phyloP scores from a whole-genome alignment of 2,888 invertebrate species.

The Pandemis corylana region DNA sequence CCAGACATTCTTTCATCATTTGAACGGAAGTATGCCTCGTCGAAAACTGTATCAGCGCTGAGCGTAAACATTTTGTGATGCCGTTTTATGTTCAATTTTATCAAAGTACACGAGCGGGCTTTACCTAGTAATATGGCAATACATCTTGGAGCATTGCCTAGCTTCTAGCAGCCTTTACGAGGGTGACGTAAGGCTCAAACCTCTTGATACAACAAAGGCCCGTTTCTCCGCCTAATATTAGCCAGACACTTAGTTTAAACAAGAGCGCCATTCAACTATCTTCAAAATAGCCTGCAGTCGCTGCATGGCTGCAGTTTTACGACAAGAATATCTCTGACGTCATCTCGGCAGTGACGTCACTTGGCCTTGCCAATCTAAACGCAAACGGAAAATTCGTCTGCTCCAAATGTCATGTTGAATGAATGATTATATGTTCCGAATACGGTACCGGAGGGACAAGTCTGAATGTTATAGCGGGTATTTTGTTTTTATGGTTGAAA shows the following conservation, averaged over 20 bases:
- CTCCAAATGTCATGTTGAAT: constrained; percentile 22
- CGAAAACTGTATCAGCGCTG: not conserved
- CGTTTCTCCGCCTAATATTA: constrained; percentile 38
- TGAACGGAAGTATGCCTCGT: not conserved
- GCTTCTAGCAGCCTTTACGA: constrained; percentile 12
- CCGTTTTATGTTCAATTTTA: constrained; percentile 6
- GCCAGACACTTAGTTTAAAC: constrained; percentile 39
- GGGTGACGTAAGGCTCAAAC: constrained; percentile 24
- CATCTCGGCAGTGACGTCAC: constrained; percentile 54
- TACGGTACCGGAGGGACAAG: constrained; percentile 25
- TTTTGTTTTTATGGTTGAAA: constrained; percentile 25
- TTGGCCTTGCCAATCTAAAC: constrained; percentile 53
- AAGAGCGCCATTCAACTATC: constrained; percentile 38
- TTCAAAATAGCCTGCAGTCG: constrained; percentile 44
- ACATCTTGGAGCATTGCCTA: constrained; percentile 28
- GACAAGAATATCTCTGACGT: constrained; percentile 47
- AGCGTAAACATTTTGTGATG: not conserved
- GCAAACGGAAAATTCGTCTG: constrained; percentile 21
- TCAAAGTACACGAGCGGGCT: constrained; percentile 11
- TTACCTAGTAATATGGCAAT: constrained; percentile 33
- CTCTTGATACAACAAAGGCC: constrained; percentile 41
- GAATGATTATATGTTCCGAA: constrained; percentile 23
- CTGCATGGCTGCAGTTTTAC: constrained; percentile 30
- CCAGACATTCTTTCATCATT: not conserved
- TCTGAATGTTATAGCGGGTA: constrained; percentile 21